These are phyloP conservation scores for Agrypnia vestita DNA, from an alignment of 1,140 invertebrate species.

Conservation along the genomic window DNA sequence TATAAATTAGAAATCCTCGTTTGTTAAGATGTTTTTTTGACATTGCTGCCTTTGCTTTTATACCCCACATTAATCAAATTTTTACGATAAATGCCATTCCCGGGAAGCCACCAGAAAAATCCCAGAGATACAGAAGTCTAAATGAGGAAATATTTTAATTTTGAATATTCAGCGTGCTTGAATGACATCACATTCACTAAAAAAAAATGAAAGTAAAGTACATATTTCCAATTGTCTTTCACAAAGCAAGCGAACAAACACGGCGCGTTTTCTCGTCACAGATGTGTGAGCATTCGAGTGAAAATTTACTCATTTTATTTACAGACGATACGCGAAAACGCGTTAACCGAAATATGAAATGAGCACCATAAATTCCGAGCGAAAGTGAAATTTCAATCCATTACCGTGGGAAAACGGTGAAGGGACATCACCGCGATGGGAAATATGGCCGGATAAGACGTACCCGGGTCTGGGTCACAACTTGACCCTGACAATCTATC, in stretches of 20 bases:
- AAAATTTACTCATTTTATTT: conserved; percentile 12
- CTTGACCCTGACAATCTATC: conserved; percentile 26
- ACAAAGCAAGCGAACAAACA: background rate
- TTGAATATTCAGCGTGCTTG: too few species aligned
- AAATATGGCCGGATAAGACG: background rate
- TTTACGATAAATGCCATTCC: too few species aligned
- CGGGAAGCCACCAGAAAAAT: too few species aligned
- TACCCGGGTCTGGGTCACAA: conserved; percentile 15
- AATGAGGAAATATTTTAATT: too few species aligned
- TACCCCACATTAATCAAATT: too few species aligned
- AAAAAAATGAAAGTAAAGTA: too few species aligned
- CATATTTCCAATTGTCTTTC: too few species aligned
- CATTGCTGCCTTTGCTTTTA: too few species aligned
- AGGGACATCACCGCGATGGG: background rate
- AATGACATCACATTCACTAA: too few species aligned
- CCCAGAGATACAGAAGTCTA: too few species aligned
- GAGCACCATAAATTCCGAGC: conserved; percentile 15
- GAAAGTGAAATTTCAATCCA: conserved; percentile 32
- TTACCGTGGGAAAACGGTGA: conserved; percentile 40
- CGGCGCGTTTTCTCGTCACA: conserved; percentile 4
- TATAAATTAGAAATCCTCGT: too few species aligned
- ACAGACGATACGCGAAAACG: conserved; percentile 21
- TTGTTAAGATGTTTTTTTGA: too few species aligned
- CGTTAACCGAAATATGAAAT: conserved; percentile 5
- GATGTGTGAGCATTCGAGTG: background rate